Evolutionary conservation across 2,888 invertebrate genomes (phyloP), one percentile per base, ranked within the genome.

Genomic region (Cyrtodaria siliqua): DNA sequence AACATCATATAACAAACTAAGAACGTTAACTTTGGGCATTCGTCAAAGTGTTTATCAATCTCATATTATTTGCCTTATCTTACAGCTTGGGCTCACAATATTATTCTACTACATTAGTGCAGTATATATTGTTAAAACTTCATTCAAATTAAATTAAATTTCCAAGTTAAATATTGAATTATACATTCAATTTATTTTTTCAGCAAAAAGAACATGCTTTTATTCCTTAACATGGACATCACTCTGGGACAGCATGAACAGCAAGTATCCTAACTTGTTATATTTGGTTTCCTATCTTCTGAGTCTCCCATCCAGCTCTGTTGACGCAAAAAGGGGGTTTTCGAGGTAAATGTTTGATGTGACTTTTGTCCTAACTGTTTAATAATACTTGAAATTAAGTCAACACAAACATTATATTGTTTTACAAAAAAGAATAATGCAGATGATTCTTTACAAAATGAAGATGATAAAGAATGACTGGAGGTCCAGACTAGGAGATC

Each of bases 281-380:
- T 26, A n/a, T 8, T 61, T 73, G 16, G 50, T 73, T 12, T 33
- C 49, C n/a, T 59, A 50, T 16, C 52, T 74, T 4, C 47, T 68
- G 44, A 62, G 57, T 1, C 50, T 68, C 9, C 73, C 63, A 16
- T 68, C 63, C 0, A 68, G 62, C 33, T 68, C 62, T 23, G 73
- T 67, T n/a, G 73, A 74, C 55, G 73, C 73, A 24, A 68, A 74
- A 44, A 62, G 63, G 59, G 74, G 68, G 14, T 68, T 68, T 47
- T 74, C 59, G 27, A 52, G 62, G 68, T 69, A 50, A 49, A 38
- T 16, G 16, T 16, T 38, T 12, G 40, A 38, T n/a, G n/a, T n/a
- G n/a, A n/a, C n/a, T n/a, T n/a, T n/a, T n/a, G n/a, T n/a, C n/a
- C n/a, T n/a, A n/a, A n/a, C n/a, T n/a, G n/a, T n/a, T n/a, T n/a